Conservation (phyloP, 2,113 vertebrate species). For the Rafetus swinhoei region DNA sequence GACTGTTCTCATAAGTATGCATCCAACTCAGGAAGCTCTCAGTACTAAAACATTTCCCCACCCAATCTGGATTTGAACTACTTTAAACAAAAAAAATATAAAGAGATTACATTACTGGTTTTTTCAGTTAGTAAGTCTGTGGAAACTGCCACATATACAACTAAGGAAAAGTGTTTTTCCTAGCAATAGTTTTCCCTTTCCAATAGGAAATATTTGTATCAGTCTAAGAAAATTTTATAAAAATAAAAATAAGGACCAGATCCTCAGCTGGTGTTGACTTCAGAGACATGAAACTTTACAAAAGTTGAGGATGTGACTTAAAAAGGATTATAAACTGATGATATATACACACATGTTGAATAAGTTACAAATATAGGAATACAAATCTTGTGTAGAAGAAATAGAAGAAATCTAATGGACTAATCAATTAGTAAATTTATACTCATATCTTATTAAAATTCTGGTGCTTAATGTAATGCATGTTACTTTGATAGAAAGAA, state of each 20-base stretch:
- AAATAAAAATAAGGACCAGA: not conserved
- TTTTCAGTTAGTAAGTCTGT: not conserved
- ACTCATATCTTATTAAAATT: not conserved
- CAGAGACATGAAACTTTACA: not conserved
- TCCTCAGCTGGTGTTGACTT: not conserved
- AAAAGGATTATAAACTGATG: not conserved
- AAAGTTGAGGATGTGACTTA: not conserved
- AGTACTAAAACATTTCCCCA: not conserved
- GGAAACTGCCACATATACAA: slow-evolving; percentile 54
- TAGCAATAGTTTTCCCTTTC: slow-evolving; percentile 38
- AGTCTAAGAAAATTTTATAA: not conserved
- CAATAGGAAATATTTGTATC: slow-evolving; percentile 56
- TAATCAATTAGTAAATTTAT: not conserved
- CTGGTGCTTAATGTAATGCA: not conserved
- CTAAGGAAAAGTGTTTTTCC: slow-evolving; percentile 9
- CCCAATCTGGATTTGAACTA: not conserved
- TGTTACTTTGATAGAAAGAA: not conserved
- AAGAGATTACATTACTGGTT: not conserved
- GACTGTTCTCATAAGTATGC: not conserved
- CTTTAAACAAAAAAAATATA: not conserved
- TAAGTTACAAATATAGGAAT: not conserved
- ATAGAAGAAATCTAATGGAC: not conserved
- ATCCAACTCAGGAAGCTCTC: not conserved
- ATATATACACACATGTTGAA: not conserved
- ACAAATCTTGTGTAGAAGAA: not conserved